Evolutionary conservation across 2,888 invertebrate genomes (phyloP).

Genomic region (Palloptera scutellata): DNA sequence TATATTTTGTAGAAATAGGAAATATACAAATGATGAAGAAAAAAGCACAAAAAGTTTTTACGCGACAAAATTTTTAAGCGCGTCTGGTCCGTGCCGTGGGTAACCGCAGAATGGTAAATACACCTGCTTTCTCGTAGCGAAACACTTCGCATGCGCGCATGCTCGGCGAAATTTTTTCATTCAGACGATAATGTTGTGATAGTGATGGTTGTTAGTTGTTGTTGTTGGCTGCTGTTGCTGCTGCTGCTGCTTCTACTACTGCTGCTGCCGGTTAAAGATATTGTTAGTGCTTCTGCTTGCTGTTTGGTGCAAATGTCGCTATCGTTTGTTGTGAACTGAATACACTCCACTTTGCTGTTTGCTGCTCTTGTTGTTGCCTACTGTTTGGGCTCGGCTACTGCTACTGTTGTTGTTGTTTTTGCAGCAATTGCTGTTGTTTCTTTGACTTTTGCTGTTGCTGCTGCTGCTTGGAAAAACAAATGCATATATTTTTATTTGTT

Average conservation of each 20-base stretch:
- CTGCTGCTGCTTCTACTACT: slow-evolving; percentile 27
- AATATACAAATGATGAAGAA: not conserved
- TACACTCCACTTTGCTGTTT: too few relatives aligned
- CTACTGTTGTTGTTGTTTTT: slow-evolving; percentile 1
- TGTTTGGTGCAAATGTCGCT: slow-evolving; percentile 23
- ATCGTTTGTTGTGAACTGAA: too few relatives aligned
- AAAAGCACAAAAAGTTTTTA: slow-evolving; percentile 18
- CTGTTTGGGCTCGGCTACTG: slow-evolving; percentile 17
- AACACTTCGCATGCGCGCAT: slow-evolving; percentile 63
- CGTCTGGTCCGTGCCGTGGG: slow-evolving; percentile 65
- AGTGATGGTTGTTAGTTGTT: slow-evolving; percentile 13
- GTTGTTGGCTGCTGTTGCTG: slow-evolving; percentile 22
- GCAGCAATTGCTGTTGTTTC: not conserved
- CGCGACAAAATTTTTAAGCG: slow-evolving; percentile 43
- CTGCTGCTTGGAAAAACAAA: slow-evolving; percentile 15
- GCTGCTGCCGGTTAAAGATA: slow-evolving; percentile 19
- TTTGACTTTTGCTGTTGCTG: slow-evolving; percentile 13
- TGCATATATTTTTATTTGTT: slow-evolving; percentile 24
- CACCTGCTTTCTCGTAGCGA: slow-evolving; percentile 66
- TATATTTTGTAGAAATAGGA: slow-evolving; percentile 9
- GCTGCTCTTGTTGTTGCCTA: slow-evolving; percentile 20
- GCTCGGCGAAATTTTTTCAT: slow-evolving; percentile 55
- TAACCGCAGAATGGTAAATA: slow-evolving; percentile 65
- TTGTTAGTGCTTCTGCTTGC: slow-evolving; percentile 27
- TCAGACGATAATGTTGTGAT: slow-evolving; percentile 41